These are phyloP conservation scores for Drosophila hamatofila DNA, from an alignment of 2,888 invertebrate species.

Conservation along the genomic window DNA sequence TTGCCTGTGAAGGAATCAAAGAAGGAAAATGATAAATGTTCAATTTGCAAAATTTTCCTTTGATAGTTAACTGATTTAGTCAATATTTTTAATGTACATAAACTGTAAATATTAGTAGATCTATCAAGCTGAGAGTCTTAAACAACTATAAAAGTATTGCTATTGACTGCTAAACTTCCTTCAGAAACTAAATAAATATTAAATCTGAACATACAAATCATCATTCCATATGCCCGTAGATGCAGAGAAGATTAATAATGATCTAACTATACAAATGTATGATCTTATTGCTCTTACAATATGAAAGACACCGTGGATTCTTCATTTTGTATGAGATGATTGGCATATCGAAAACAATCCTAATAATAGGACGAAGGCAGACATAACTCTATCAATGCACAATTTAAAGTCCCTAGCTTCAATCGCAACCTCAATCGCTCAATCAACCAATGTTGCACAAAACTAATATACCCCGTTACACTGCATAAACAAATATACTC, in stretches of 20 bases:
- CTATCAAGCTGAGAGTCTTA: too few species aligned
- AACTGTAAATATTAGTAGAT: too few species aligned
- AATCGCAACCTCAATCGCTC: too few species aligned
- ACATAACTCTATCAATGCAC: too few species aligned
- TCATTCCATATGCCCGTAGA: not conserved
- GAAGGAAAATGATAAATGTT: not conserved
- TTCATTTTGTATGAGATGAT: too few species aligned
- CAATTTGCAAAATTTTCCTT: not conserved
- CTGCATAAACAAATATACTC: not conserved
- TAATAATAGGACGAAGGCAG: too few species aligned
- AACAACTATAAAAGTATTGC: too few species aligned
- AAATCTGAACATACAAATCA: not conserved
- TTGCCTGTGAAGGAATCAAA: not conserved
- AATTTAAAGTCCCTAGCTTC: too few species aligned
- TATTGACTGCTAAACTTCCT: too few species aligned
- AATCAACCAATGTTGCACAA: too few species aligned
- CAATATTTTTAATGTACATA: too few species aligned
- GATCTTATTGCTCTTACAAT: not conserved
- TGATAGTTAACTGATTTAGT: not conserved
- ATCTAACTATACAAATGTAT: not conserved
- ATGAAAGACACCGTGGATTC: not conserved
- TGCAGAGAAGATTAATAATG: not conserved
- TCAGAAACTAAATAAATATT: not conserved
- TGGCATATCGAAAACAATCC: too few species aligned
- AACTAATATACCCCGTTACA: not conserved